Evolutionary conservation across 2,888 invertebrate species (phyloP), one percentile per base, ranked within the genome.

Genomic region (Dysmachus trigonus): DNA sequence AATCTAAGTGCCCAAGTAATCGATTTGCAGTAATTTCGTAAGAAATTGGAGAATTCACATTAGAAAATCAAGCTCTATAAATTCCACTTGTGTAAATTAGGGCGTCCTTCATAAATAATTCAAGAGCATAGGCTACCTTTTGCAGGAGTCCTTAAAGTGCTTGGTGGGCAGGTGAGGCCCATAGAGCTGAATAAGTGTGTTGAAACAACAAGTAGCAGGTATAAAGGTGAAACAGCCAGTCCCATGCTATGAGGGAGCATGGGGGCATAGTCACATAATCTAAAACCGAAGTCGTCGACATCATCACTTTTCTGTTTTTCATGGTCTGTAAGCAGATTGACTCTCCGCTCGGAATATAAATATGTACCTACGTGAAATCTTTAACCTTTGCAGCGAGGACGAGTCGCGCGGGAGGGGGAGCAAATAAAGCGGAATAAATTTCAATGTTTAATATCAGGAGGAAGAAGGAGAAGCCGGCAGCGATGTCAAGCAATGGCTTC

Each of bases 351-450:
- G 15, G 62, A 62, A 82, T 82, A 62, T 35, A 82, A 62, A 62
- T 15, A 31, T 22, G 27, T 47, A 35, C 71, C 53, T 38, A 35
- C 13, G 73, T n/a, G 33, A 62, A 53, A 35, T 71, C 30, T 82
- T 33, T 71, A 62, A 82, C 62, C 82, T 82, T 35, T 71, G 62
- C 35, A 18, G 13, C 82, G 22, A n/a, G 22, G 33, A 62, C 10
- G 38, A 41, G 30, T 62, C n/a, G n/a, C 22, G 33, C 27, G 35
- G 18, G 3, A 35, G 7, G 13, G 38, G 33, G 33, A 51, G 62
- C 38, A 82, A 82, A 82, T 82, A 71, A 82, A 82, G 35, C 35
- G 6, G 38, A 71, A 82, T 82, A 82, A 82, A 82, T 82, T 82
- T 62, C 71, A 71, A 53, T 71, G 18, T 33, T 62, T 62, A 82